These are phyloP conservation scores for Athene cunicularia DNA, from an alignment of 2,113 vertebrate genomes.

Conservation along the genomic window DNA sequence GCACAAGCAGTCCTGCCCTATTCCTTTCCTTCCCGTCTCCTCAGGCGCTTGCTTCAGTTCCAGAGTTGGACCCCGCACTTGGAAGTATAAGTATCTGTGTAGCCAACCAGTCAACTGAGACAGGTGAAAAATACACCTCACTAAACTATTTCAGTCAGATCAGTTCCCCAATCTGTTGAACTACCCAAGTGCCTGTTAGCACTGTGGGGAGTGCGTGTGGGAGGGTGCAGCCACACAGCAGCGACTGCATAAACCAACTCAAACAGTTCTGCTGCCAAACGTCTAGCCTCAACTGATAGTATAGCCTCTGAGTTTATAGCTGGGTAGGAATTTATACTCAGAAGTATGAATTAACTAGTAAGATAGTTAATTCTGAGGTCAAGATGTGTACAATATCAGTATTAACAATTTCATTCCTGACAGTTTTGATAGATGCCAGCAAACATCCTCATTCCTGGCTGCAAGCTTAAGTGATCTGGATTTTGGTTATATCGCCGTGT, in stretches of 20 bases:
- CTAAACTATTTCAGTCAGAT: background rate
- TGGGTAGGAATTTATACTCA: background rate
- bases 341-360: background rate
- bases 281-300: background rate
- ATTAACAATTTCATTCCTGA: background rate
- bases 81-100: no score
- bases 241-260: background rate
- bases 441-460: background rate
- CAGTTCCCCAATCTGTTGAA: background rate
- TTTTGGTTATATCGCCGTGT: background rate
- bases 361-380: background rate
- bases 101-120: background rate
- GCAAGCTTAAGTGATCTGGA: background rate
- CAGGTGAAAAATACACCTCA: background rate
- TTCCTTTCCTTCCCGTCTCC: background rate
- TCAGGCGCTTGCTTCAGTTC: background rate
- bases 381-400: background rate
- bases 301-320: background rate
- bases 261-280: background rate
- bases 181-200: background rate
- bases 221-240: background rate
- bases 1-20: background rate
- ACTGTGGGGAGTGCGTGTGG: accelerated
- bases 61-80: background rate
- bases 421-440: background rate